Evolutionary conservation across 2,888 invertebrate species (phyloP), one percentile per base, ranked within the genome.

Genomic region (Eueremaeus valkanovi): DNA sequence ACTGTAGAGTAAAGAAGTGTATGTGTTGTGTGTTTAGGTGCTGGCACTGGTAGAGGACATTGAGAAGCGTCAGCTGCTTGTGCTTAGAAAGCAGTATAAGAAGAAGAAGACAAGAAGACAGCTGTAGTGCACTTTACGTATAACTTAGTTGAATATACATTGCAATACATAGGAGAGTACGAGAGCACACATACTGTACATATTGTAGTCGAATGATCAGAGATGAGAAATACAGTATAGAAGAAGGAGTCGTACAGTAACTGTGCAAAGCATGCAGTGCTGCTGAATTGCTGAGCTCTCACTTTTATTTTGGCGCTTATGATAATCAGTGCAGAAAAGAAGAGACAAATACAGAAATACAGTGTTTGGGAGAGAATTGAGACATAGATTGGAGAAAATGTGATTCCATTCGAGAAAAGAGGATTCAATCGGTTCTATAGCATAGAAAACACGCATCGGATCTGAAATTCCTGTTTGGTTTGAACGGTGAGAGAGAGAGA

Each of bases 81-180:
- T 63, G 63, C 63, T 63, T 63, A 63, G n/a, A 63, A 16, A 63
- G 63, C 31, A 63, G 63, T 63, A 63, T 29, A 63, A 63, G 58
- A 58, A 58, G 51, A 51, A 51, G 58, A 58, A 58, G 63, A 63
- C 63, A 63, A 31, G 63, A 63, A 63, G 63, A 63, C 63, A 63
- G 63, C 63, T 63, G 63, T 33, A 63, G 9, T 11, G 45, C 45
- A 3, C 3, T 27, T 8, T n/a, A 8, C 18, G 18, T 49, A n/a
- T 13, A 49, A n/a, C n/a, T n/a, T n/a, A n/a, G n/a, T 49, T 3
- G 18, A 49, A 49, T 49, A 49, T 49, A 49, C n/a, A 49, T 49
- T 11, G n/a, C n/a, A 49, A 55, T 5, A 55, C 55, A 55, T 45
- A 45, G 45, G 16, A 45, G 45, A 45, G 18, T 45, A 8, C 3